Percentiles rank a stretch among this genome's conserved stretches.
Evolutionary conservation across 2,113 vertebrate species (phyloP).

Genomic region (Potamarius usumacintae): DNA sequence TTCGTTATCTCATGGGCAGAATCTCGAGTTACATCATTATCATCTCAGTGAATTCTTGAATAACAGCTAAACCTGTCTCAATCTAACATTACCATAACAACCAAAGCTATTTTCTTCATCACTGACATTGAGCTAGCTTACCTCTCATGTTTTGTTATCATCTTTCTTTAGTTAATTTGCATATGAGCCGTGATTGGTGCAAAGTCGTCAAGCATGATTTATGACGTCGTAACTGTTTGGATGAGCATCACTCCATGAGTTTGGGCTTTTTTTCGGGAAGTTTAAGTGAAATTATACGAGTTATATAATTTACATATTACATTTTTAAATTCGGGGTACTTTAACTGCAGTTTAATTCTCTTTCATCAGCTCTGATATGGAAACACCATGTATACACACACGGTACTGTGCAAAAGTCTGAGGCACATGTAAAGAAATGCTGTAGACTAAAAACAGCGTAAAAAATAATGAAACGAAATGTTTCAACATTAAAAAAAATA

Average conservation of each 20-base stretch:
- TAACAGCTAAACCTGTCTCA: not conserved
- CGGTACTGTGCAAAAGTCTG: too few relatives aligned
- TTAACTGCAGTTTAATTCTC: not conserved
- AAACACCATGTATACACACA: constrained; percentile 19
- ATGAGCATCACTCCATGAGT: not conserved
- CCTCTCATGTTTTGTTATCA: not conserved
- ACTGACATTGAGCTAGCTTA: not conserved
- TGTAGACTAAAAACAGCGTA: too few relatives aligned
- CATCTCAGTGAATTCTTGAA: not conserved
- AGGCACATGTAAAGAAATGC: too few relatives aligned
- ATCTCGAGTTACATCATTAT: not conserved
- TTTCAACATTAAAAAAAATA: too few relatives aligned
- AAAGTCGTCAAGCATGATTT: not conserved
- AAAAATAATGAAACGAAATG: too few relatives aligned
- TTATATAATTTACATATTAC: not conserved
- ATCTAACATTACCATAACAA: not conserved
- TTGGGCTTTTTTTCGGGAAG: too few relatives aligned
- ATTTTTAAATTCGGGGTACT: not conserved
- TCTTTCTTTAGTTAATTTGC: not conserved
- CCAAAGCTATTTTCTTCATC: not conserved
- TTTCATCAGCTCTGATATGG: constrained; percentile 40
- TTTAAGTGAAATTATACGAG: not conserved
- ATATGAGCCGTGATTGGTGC: not conserved
- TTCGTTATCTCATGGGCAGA: not conserved
- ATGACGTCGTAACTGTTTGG: not conserved